Conservation (phyloP, 2,888 invertebrate genomes). For the Timandra comae region DNA sequence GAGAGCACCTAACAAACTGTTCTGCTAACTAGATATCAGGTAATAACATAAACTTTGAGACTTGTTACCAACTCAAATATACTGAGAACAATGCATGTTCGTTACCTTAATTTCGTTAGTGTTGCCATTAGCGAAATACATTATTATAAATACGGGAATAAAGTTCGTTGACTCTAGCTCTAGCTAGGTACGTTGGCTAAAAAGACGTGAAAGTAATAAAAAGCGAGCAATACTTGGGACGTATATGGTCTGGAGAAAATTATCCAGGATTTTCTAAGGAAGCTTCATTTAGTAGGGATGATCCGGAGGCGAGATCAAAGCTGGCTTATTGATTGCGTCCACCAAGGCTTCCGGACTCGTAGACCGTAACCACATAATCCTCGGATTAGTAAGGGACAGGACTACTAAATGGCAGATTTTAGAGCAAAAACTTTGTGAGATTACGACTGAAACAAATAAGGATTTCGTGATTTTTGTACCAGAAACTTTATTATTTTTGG, state of each 20-base stretch:
- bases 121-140: no score
- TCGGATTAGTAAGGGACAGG: slow-evolving; percentile 38
- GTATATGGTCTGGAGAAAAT: neutral
- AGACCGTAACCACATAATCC: slow-evolving; percentile 37
- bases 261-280: neutral
- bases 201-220: no score
- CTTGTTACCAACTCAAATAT: neutral
- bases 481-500: neutral
- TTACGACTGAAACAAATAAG: slow-evolving; percentile 1
- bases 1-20: slow-evolving; percentile 1
- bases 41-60: slow-evolving; percentile 1
- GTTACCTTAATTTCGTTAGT: no score
- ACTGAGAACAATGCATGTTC: no score
- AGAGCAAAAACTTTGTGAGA: slow-evolving; percentile 24
- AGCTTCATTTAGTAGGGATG: slow-evolving; percentile 51
- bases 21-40: neutral
- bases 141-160: no score
- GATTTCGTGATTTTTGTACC: slow-evolving; percentile 1
- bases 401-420: slow-evolving; percentile 30
- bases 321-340: slow-evolving; percentile 41
- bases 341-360: slow-evolving; percentile 26
- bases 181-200: no score
- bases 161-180: no score
- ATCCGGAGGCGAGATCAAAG: slow-evolving; percentile 36
- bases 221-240: no score